Percentiles rank a stretch among this genome's conserved stretches.
Conservation (phyloP, 2,113 vertebrate species). For the Empidonax traillii region DNA sequence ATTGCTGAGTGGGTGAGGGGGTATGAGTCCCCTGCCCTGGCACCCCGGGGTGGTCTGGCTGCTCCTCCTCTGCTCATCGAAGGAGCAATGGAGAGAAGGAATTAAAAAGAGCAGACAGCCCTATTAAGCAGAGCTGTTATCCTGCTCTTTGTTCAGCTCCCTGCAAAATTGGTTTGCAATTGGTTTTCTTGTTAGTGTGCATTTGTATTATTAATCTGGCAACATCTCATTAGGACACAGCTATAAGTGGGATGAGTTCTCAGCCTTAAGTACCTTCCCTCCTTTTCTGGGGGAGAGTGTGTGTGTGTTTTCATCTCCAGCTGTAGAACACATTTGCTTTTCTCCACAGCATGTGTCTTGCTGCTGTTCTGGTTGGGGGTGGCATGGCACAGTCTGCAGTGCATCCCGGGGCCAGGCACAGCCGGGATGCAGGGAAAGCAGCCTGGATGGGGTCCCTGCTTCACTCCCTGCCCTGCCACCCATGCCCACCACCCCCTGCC, state of each 20-base stretch:
- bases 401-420: background rate
- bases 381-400: fast-evolving
- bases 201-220: background rate
- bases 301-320: background rate
- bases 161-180: background rate
- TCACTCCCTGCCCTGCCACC: background rate
- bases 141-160: background rate
- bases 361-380: background rate
- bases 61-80: background rate
- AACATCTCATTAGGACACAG: background rate
- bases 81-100: background rate
- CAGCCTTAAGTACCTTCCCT: background rate
- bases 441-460: background rate
- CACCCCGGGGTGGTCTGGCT: background rate
- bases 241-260: background rate
- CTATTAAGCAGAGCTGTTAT: background rate
- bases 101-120: background rate
- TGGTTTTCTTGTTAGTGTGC: background rate
- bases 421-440: background rate
- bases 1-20: background rate
- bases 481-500: background rate
- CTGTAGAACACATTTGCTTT: background rate
- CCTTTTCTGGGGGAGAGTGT: fast-evolving
- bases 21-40: background rate
- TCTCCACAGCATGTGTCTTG: fast-evolving